phyloP scores from a whole-genome alignment of 2,888 invertebrate species.

The Luffia ferchaultella region DNA sequence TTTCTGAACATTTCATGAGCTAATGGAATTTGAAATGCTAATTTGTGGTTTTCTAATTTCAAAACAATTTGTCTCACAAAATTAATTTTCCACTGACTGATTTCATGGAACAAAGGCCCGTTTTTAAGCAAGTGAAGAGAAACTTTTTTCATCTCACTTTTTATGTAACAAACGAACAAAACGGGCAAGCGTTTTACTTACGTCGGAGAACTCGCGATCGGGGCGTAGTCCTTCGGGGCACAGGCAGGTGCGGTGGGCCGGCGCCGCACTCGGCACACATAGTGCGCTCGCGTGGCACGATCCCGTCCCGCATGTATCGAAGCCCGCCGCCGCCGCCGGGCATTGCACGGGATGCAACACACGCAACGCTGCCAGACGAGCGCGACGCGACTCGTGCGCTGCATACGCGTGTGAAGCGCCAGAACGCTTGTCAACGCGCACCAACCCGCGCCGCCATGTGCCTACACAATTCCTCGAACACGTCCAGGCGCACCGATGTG shows the following conservation, averaged over 20 bases:
- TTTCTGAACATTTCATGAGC: too few relatives aligned
- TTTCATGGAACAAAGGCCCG: too few relatives aligned
- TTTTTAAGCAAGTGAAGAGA: too few relatives aligned
- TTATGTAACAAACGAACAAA: too few relatives aligned
- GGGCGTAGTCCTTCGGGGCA: conserved; percentile 63
- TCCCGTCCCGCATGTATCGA: conserved; percentile 30
- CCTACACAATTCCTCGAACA: conserved; percentile 50
- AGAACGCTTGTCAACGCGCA: conserved; percentile 19
- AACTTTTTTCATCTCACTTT: too few relatives aligned
- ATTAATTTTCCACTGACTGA: too few relatives aligned
- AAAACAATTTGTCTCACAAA: too few relatives aligned
- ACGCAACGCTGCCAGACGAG: neutral
- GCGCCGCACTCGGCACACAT: conserved; percentile 57
- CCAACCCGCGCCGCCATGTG: conserved; percentile 32
- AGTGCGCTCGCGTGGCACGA: conserved; percentile 71
- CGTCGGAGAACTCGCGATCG: conserved; percentile 18
- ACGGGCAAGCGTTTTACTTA: too few relatives aligned
- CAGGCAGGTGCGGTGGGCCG: conserved; percentile 48
- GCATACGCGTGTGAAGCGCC: conserved; percentile 17
- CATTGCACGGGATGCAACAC: neutral
- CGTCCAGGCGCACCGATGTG: conserved; percentile 21
- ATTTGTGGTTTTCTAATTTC: too few relatives aligned
- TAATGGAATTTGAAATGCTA: too few relatives aligned
- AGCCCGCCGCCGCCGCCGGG: conserved; percentile 62
- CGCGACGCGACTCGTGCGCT: conserved; percentile 8